These are phyloP conservation scores for Recurvirostra avosetta DNA, from an alignment of 2,113 vertebrate species.

Conservation along the genomic window DNA sequence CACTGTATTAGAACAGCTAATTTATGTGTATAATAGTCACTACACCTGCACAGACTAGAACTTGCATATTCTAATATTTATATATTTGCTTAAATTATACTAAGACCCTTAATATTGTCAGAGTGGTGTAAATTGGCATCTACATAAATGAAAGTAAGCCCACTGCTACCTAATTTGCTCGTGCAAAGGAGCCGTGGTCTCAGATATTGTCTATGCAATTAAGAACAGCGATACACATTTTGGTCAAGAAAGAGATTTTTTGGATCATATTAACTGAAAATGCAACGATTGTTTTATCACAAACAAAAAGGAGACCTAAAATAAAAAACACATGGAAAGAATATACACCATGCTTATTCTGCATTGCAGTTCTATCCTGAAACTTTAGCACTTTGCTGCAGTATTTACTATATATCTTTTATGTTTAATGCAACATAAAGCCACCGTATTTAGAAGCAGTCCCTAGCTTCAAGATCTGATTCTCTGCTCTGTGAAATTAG, in stretches of 20 bases:
- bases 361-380: not conserved
- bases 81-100: not conserved
- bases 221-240: not conserved
- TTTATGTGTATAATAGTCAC: not conserved
- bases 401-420: not conserved
- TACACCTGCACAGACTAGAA: not conserved
- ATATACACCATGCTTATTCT: not conserved
- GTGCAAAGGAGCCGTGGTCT: not conserved
- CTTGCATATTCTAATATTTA: not conserved
- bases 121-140: not conserved
- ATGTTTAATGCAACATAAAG: not conserved
- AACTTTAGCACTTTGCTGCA: not conserved
- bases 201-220: not conserved
- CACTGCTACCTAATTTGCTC: not conserved
- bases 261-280: not conserved
- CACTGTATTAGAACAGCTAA: not conserved
- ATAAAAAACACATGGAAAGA: not conserved
- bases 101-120: not conserved
- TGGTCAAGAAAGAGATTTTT: not conserved
- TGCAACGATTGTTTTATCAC: not conserved
- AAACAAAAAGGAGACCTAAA: not conserved
- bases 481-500: not conserved
- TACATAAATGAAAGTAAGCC: not conserved
- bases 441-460: not conserved
- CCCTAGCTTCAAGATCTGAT: not conserved